Evolutionary conservation across 2,797 vertebrate genomes (phyloP), one percentile per base, ranked within the genome.

Genomic region (Meda fulgida): DNA sequence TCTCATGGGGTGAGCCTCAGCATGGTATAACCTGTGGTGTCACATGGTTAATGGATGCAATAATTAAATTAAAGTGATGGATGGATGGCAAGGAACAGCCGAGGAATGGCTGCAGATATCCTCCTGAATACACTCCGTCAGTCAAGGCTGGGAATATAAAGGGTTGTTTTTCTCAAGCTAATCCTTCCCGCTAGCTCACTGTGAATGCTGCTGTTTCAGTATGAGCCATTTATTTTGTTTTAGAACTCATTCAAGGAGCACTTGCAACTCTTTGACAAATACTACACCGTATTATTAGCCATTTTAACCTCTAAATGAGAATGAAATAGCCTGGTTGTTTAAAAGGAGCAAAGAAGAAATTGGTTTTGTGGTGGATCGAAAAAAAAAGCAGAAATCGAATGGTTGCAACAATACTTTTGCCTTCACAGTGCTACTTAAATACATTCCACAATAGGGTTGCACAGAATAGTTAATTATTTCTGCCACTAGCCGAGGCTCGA

Each of bases 61-160:
- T 84, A 58, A 86, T 86, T 84, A 79, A 86, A 84, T 78, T 76
- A 83, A 87, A 76, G 69, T 79, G 60, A 89, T 79, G 72, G 79
- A 87, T 87, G 60, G 79, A 87, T 87, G 60, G 21, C 3, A 13
- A 70, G 72, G 60, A 66, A 29, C 58, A 11, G 36, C 53, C 1
- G n/a, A 31, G 58, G 58, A 65, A 58, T 23, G 53, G 38, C 19
- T 63, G 80, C 3, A 31, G 46, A 77, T 77, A 76, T 66, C 36
- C 34, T 83, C 29, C 26, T 38, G 67, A 81, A 71, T 60, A 72
- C 43, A 76, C 48, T 36, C 71, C 21, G 60, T 83, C 81, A 83
- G 16, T 83, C 23, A 76, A 51, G 16, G 34, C 19, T 53, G 60
- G 40, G 26, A 80, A n/a, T 46, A 79, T 79, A 46, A 58, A 55